Evolutionary conservation across 2,113 vertebrate species (phyloP), one percentile per base, ranked within the genome.

Genomic region (Toxotes chatareus): DNA sequence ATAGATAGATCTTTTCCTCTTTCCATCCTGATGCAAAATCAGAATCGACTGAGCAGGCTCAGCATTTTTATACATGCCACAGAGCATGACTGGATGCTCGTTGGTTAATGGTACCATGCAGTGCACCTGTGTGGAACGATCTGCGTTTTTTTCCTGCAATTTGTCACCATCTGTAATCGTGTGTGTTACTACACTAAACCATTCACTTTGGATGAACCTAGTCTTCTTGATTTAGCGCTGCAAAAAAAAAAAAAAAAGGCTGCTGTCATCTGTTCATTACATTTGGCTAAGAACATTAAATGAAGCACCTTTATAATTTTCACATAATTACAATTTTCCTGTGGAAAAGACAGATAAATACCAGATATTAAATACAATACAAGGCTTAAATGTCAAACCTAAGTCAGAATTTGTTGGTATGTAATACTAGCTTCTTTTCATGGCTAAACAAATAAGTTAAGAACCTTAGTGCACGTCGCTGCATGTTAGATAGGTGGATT

Each of bases 181-280:
- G 14, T 76, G 31, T 27, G 40, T 73, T 62, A 5, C 7, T 19
- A 55, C 55, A 23, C 32, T 40, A 42, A 80, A 72, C 27, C 59
- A 47, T 31, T 65, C 73, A 53, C 68, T 81, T 55, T 40, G 51
- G 69, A 65, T 60, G 5, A 36, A 63, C 32, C 3, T 14, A 7
- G n/a, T 27, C 46, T 36, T 44, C 16, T 40, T 38, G 32, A 68
- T 68, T 62, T 21, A 47, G 17, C 47, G 11, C 19, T 55, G 7
- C 34, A 5, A 51, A 67, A 13, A 56, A 53, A 5, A 51, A 67
- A 13, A 56, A 53, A 66, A 23, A 59, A 46, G 27, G 32, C 17
- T 14, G 40, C 46, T 72, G 5, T 75, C 51, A 36, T 74, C 59
- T 44, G 80, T 57, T 31, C 53, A 23, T 55, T 27, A 57, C 53